These are phyloP conservation scores for Geodia barretti DNA, from an alignment of 37 sponge, comb jelly and placozoan species.

Conservation along the genomic window DNA sequence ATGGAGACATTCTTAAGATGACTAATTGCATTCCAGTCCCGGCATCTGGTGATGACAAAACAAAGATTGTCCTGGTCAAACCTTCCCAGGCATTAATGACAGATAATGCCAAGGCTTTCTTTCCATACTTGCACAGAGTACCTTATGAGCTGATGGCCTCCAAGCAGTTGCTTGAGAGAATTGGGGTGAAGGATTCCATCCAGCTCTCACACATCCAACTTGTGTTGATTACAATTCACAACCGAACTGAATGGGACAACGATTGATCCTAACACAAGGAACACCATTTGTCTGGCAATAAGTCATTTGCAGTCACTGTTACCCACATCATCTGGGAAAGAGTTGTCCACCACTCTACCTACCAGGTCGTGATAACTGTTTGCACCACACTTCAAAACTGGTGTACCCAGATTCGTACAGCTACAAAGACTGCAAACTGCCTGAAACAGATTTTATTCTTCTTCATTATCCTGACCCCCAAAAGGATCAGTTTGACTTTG, in stretches of 20 bases:
- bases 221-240: slow-evolving; percentile 19
- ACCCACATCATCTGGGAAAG: too few species aligned
- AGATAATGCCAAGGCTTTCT: neutral
- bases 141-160: slow-evolving; percentile 2
- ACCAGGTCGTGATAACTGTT: neutral
- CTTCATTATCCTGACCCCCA: neutral
- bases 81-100: slow-evolving; percentile 30
- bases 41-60: neutral
- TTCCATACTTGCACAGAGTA: slow-evolving; percentile 45
- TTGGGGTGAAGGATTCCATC: slow-evolving; percentile 8
- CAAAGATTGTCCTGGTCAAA: slow-evolving; percentile 40
- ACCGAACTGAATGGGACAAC: neutral
- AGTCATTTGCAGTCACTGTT: neutral
- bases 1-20: neutral
- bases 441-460: neutral
- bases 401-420: slow-evolving; percentile 30
- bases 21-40: slow-evolving; percentile 40
- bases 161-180: neutral
- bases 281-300: neutral
- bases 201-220: slow-evolving; percentile 26
- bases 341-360: slow-evolving; percentile 46
- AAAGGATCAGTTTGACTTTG: neutral
- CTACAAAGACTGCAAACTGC: neutral
- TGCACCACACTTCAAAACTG: slow-evolving; percentile 14
- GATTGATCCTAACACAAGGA: slow-evolving; percentile 32